Evolutionary conservation across 2,888 invertebrate genomes (phyloP), one percentile per base, ranked within the genome.

Genomic region (Lochmaea capreae): DNA sequence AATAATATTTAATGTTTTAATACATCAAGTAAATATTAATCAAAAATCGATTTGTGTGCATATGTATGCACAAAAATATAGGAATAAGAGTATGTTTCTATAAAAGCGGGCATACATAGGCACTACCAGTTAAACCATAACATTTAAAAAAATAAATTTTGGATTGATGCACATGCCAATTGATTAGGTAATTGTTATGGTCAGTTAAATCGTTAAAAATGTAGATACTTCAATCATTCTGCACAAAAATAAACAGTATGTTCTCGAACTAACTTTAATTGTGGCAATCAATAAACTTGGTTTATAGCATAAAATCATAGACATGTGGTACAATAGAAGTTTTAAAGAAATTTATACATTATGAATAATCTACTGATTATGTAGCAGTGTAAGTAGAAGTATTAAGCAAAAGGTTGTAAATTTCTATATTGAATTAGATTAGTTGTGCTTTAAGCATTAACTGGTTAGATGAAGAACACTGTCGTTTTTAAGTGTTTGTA

Each of bases 141-240:
- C 76, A 78, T 75, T 71, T 73, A 78, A 75, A 78, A 39, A 39
- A 39, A 33, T 6, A 33, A 74, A 79, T 80, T 79, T 83, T 81
- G 49, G 79, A 79, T 72, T 54, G 72, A 82, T 83, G 84, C 85
- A 84, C 84, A 84, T 84, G 84, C 84, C 82, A 83, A 83, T 80
- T 76, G 71, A 70, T 71, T 57, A 75, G 68, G 57, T 63, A 46
- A 69, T 70, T 75, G 77, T 74, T 54, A 70, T 74, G 73, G 79
- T 78, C 63, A 78, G 78, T 79, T 18, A 63, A 63, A 76, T 68
- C 70, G 39, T 66, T 33, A 71, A 65, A 33, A 72, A 74, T 70
- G 71, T 72, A 84, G 83, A 84, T 83, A 80, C 76, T 83, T 84
- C 85, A 86, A 86, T 83, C 86, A 86, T 86, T 86, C 86, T 86